These are phyloP conservation scores for Dasysyrphus tricinctus DNA, from an alignment of 2,888 invertebrate species.

Conservation along the genomic window DNA sequence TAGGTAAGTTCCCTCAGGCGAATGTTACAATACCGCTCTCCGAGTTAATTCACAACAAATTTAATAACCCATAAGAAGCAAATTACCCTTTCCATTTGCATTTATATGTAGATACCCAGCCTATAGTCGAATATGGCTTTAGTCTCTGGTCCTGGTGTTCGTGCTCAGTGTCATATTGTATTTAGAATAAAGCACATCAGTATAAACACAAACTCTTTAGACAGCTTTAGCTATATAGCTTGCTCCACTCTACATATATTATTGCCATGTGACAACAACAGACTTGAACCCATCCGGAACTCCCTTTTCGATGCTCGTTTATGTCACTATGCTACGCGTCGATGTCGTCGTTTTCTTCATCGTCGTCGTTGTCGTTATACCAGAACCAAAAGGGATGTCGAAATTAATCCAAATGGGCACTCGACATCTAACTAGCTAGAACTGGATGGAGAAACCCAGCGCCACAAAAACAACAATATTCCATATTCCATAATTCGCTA, in stretches of 20 bases:
- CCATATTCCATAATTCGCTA: constrained; percentile 68
- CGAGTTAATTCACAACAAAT: constrained; percentile 52
- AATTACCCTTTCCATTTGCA: constrained; percentile 46
- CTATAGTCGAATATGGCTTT: not conserved
- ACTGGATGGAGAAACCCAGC: not conserved
- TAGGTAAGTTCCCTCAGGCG: constrained; percentile 32
- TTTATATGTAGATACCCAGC: not conserved
- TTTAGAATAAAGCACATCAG: not conserved
- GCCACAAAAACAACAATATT: constrained; percentile 46
- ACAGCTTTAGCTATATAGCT: not conserved
- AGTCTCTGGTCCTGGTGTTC: not conserved
- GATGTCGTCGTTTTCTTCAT: constrained; percentile 7
- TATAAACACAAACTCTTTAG: no score
- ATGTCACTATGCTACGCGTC: constrained; percentile 16
- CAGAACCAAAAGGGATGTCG: constrained; percentile 7
- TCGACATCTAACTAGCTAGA: constrained; percentile 40
- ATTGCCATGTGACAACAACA: constrained; percentile 61
- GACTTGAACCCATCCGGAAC: constrained; percentile 45
- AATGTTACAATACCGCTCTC: constrained; percentile 28
- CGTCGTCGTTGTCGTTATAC: not conserved
- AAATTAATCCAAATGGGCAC: constrained; percentile 63
- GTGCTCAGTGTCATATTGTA: not conserved
- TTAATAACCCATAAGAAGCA: constrained; percentile 64
- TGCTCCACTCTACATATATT: not conserved
- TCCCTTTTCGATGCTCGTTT: constrained; percentile 41